Conservation (phyloP, 2,888 invertebrate genomes). For the Polyommatus iphigenia region DNA sequence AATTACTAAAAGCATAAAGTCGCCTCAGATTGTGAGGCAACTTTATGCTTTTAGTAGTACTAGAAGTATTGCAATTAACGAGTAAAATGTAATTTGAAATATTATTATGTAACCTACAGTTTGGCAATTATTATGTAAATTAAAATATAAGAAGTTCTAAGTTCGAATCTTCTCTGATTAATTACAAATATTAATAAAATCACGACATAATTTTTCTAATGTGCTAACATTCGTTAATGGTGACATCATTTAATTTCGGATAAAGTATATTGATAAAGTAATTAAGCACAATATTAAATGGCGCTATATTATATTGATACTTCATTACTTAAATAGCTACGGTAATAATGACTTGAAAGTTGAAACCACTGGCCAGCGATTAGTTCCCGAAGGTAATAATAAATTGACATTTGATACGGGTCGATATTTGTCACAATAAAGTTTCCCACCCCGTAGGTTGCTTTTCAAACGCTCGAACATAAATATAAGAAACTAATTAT, state of each 20-base stretch:
- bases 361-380: constrained; percentile 33
- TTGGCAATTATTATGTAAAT: neutral
- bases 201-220: neutral
- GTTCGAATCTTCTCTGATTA: neutral
- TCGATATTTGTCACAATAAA: constrained; percentile 39
- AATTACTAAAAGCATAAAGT: too few species aligned
- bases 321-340: constrained; percentile 14
- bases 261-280: neutral
- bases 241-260: constrained; percentile 5
- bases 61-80: too few species aligned
- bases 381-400: constrained; percentile 39
- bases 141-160: neutral
- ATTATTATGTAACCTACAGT: neutral
- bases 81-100: neutral
- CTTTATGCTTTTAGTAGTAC: too few species aligned
- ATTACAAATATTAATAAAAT: neutral
- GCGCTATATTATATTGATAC: neutral
- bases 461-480: constrained; percentile 29
- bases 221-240: neutral
- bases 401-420: constrained; percentile 42
- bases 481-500: constrained; percentile 26
- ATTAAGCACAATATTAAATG: neutral
- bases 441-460: constrained; percentile 33
- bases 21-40: too few species aligned
- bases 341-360: constrained; percentile 34